Evolutionary conservation across 2,888 invertebrate species (phyloP).

Genomic region (Tenthredo distinguenda): DNA sequence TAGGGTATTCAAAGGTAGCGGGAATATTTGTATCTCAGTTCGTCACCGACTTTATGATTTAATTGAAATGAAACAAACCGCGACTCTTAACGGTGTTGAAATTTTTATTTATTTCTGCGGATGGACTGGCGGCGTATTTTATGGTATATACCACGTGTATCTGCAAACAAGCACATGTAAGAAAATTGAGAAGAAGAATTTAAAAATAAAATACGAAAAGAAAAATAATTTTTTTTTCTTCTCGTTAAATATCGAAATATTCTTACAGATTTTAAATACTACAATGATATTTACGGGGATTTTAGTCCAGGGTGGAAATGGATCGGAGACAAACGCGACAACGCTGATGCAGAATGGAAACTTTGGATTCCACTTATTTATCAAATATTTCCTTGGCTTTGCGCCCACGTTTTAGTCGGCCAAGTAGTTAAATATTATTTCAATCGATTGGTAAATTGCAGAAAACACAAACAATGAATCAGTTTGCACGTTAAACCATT

Average conservation of each 20-base stretch:
- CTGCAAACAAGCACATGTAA: conserved; percentile 56
- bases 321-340: conserved; percentile 82
- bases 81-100: conserved; percentile 8
- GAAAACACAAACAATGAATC: neutral
- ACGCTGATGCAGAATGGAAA: conserved; percentile 87
- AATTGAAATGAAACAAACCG: conserved; percentile 52
- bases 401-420: conserved; percentile 80
- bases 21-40: neutral
- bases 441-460: conserved; percentile 65
- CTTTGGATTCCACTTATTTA: conserved; percentile 81
- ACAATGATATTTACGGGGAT: conserved; percentile 78
- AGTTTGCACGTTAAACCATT: neutral
- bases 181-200: neutral
- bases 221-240: neutral
- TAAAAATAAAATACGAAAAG: neutral
- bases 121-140: conserved; percentile 81
- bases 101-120: conserved; percentile 76
- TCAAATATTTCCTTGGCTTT: conserved; percentile 80
- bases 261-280: conserved; percentile 76
- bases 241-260: neutral
- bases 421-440: conserved; percentile 74
- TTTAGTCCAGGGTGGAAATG: conserved; percentile 82
- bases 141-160: conserved; percentile 81
- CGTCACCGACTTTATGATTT: neutral
- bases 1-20: neutral